These are phyloP conservation scores for Leptoteleia sp. DNA, from an alignment of 1,140 invertebrate species.

Conservation along the genomic window DNA sequence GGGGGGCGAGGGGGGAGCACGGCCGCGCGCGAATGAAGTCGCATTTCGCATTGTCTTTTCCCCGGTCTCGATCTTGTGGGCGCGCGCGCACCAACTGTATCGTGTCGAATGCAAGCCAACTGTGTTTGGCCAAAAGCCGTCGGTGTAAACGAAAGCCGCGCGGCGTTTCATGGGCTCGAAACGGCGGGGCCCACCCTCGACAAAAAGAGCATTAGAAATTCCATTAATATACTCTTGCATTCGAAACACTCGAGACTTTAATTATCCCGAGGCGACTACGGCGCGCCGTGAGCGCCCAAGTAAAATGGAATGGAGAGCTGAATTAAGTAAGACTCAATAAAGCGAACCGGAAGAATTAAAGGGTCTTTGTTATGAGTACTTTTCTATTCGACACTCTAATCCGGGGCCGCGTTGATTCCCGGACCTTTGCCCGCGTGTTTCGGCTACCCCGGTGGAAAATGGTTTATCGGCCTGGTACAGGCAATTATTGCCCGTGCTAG, in stretches of 20 bases:
- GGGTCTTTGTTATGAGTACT: slow-evolving; percentile 51
- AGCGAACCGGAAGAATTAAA: slow-evolving; percentile 70
- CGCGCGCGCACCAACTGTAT: slow-evolving; percentile 44
- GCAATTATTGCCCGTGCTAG: no score
- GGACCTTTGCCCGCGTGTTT: no score
- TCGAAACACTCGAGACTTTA: slow-evolving; percentile 73
- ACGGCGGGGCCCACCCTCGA: no score
- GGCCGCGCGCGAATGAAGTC: slow-evolving; percentile 56
- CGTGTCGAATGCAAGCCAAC: slow-evolving; percentile 60
- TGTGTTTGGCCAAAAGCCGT: slow-evolving; percentile 50
- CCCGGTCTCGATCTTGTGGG: slow-evolving; percentile 52
- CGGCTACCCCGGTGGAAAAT: no score
- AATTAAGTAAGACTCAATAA: slow-evolving; percentile 74
- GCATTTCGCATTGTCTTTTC: slow-evolving; percentile 56
- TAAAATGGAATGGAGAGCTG: slow-evolving; percentile 67
- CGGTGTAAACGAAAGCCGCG: slow-evolving; percentile 54
- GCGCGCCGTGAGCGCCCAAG: slow-evolving; percentile 28
- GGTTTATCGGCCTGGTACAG: no score
- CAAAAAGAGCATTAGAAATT: slow-evolving; percentile 76
- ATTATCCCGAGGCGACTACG: slow-evolving; percentile 69
- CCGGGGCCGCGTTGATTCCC: slow-evolving; percentile 41
- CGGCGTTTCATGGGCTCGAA: slow-evolving; percentile 40
- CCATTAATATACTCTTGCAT: slow-evolving; percentile 76
- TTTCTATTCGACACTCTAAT: slow-evolving; percentile 57
- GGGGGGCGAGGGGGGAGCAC: no score